These are phyloP conservation scores for Xanthia togata DNA, from an alignment of 2,888 invertebrate genomes.

Conservation along the genomic window DNA sequence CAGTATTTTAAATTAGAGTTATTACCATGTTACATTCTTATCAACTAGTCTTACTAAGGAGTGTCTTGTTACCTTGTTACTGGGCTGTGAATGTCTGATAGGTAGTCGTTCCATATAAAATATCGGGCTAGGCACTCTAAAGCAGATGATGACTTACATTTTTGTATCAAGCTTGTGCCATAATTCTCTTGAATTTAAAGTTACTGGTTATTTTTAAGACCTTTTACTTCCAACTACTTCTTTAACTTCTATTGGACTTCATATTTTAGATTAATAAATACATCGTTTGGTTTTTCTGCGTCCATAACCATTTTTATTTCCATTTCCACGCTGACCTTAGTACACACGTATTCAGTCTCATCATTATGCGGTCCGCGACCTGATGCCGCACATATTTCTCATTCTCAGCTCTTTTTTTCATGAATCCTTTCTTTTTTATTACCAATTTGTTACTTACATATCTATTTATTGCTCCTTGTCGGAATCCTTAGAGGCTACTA, in stretches of 20 bases:
- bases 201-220: background rate
- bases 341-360: constrained; percentile 52
- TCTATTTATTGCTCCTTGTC: constrained; percentile 50
- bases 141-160: background rate
- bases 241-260: background rate
- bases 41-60: background rate
- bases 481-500: background rate
- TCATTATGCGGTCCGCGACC: constrained; percentile 54
- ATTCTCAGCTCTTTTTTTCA: constrained; percentile 48
- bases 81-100: background rate
- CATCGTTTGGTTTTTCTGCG: constrained; percentile 11
- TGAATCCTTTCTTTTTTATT: constrained; percentile 58
- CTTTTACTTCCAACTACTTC: background rate
- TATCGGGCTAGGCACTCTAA: background rate
- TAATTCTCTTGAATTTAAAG: background rate
- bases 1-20: constrained; percentile 25
- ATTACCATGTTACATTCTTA: constrained; percentile 27
- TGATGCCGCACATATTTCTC: constrained; percentile 59
- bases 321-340: constrained; percentile 52
- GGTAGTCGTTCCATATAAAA: background rate
- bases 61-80: background rate
- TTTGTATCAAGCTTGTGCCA: background rate
- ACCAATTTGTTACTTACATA: constrained; percentile 51
- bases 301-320: constrained; percentile 27
- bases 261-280: background rate